Base-by-base conservation (phyloP, 2,797 vertebrate species). In the Tarsius wallacei region DNA sequence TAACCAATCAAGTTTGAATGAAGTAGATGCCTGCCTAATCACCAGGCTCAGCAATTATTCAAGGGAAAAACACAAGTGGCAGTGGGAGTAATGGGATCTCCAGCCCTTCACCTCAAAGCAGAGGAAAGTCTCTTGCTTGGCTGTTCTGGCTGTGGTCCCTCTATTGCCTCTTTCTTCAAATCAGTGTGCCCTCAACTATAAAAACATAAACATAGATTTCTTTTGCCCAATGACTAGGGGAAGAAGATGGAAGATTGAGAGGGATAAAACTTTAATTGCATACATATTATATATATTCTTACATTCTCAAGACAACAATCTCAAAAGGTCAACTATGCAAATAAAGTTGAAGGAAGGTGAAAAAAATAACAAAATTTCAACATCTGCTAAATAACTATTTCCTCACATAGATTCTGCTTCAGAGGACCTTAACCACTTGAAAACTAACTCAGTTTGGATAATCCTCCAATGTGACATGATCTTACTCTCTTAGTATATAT, bases 401-500 rank as follows among this genome's bases (percentile, higher is more conserved):
- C 51, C 70, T 91, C 22, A 81, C 76, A 90, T 28, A 81, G 77
- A 55, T 92, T 88, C 49, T 64, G 49, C 21, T 42, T 87, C n/a
- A 68, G 64, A 10, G 71, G 28, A 78, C 6, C 36, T 49, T 57
- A 76, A 63, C 19, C 26, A 57, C 19, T 91, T 90, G 64, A 96
- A 80, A 49, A 2, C 59, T 91, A 70, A 94, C 42, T 83, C 31
- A 68, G 59, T 84, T 59, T 90, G 24, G n/a, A 80, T 71, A 89
- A 63, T 59, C 16, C 6, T 91, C 90, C 33, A 33, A 14, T 82
- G 31, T 88, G 90, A 91, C 96, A 94, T 13, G 21, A 92, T 88
- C 93, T 95, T 93, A 87, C 11, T 94, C 82, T 84, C n/a, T 94
- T 90, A 92, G 68, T 42, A 33, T 92, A 24, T 74, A 63, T 94